These are phyloP conservation scores for Nematolebias whitei DNA, from an alignment of 2,113 vertebrate species.

Conservation along the genomic window DNA sequence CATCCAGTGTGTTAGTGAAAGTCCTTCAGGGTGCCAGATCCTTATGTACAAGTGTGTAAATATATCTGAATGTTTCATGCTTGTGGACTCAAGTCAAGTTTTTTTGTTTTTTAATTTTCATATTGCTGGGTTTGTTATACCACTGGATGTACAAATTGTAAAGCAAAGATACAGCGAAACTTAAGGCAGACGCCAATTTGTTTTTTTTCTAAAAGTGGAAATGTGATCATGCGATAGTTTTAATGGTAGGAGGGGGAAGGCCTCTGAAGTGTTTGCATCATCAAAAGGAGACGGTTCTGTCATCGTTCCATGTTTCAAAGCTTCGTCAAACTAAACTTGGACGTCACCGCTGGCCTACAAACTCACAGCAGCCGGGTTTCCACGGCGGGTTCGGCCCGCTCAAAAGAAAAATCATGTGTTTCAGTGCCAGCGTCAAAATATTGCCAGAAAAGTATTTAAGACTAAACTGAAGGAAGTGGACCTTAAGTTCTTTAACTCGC, in stretches of 20 bases:
- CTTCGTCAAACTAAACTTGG: too few relatives aligned
- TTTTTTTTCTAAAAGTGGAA: slow-evolving; percentile 64
- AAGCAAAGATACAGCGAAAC: slow-evolving; percentile 75
- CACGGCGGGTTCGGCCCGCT: too few relatives aligned
- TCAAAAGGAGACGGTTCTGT: slow-evolving; percentile 43
- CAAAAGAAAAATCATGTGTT: too few relatives aligned
- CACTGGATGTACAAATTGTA: slow-evolving; percentile 83
- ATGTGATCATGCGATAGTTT: slow-evolving; percentile 71
- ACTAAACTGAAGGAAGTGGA: too few relatives aligned
- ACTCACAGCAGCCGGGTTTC: too few relatives aligned
- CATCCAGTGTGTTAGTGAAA: slow-evolving; percentile 80
- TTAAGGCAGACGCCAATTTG: slow-evolving; percentile 55
- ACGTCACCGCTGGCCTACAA: slow-evolving; percentile 22
- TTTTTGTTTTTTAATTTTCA: slow-evolving; percentile 40
- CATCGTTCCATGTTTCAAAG: slow-evolving; percentile 9
- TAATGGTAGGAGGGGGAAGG: slow-evolving; percentile 47
- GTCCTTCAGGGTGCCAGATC: slow-evolving; percentile 68
- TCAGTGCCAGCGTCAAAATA: too few relatives aligned
- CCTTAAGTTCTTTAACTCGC: too few relatives aligned
- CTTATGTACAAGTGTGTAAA: slow-evolving; percentile 75
- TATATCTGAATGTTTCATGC: slow-evolving; percentile 86
- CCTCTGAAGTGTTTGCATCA: slow-evolving; percentile 60
- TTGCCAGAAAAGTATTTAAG: too few relatives aligned
- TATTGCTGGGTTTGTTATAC: slow-evolving; percentile 76
- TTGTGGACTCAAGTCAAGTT: slow-evolving; percentile 70